Percentiles rank a stretch among this genome's conserved stretches.
phyloP scores from a whole-genome alignment of 2,113 vertebrate genomes.

The Microtus ochrogaster region DNA sequence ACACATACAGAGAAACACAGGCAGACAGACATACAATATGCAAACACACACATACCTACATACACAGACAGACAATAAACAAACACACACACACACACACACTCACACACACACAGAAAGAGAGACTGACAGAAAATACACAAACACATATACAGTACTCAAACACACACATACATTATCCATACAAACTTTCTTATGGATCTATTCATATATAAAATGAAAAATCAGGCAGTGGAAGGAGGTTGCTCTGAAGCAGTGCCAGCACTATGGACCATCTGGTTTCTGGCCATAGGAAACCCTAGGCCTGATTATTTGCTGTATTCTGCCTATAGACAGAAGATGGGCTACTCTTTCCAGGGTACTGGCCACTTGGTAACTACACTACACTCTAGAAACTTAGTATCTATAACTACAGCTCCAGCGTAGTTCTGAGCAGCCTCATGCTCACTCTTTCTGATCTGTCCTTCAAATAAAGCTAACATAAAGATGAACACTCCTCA shows the following conservation, averaged over 20 bases:
- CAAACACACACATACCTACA: background rate
- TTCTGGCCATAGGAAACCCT: background rate
- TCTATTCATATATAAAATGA: background rate
- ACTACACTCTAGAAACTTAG: too few relatives aligned
- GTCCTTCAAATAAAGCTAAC: background rate
- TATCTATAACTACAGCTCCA: background rate
- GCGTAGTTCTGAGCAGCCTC: background rate
- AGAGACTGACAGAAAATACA: too few relatives aligned
- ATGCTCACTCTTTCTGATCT: background rate
- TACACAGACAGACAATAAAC: background rate
- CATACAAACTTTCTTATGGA: background rate
- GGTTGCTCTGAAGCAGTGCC: background rate
- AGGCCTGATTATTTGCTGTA: background rate
- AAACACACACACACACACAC: background rate
- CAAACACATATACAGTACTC: too few relatives aligned
- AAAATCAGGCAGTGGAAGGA: background rate
- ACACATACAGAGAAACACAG: too few relatives aligned
- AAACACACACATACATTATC: too few relatives aligned
- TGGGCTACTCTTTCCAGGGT: background rate
- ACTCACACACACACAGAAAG: background rate
- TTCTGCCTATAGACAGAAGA: background rate
- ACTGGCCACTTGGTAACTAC: rapidly evolving
- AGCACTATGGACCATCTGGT: background rate
- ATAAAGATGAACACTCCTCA: background rate
- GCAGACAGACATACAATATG: too few relatives aligned